phyloP scores from a whole-genome alignment of 2,888 invertebrate species.

The Lycaena phlaeas region DNA sequence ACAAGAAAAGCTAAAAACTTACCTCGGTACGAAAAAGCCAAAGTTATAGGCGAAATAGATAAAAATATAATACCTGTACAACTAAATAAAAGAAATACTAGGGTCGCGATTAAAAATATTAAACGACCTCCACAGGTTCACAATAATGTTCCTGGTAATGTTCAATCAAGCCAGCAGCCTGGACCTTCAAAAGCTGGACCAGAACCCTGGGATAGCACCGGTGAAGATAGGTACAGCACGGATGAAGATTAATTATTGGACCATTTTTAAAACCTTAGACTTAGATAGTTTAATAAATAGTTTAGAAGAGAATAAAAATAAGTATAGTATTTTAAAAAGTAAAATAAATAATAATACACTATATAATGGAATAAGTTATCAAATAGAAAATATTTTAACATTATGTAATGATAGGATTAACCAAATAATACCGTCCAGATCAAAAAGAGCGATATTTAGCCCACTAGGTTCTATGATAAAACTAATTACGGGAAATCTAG shows the following conservation, averaged over 20 bases:
- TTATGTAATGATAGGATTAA: neutral
- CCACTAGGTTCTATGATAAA: conserved; percentile 9
- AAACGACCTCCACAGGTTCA: neutral
- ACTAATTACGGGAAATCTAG: conserved; percentile 6
- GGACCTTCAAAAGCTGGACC: conserved; percentile 17
- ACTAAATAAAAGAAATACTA: conserved; percentile 12
- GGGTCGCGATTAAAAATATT: neutral
- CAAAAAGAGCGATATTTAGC: conserved; percentile 2
- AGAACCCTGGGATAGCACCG: conserved; percentile 17
- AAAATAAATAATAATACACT: neutral
- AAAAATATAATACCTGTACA: conserved; percentile 17
- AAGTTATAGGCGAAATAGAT: conserved; percentile 15
- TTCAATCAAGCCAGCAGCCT: conserved; percentile 13
- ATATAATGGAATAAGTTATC: no score
- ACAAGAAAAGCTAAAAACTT: conserved; percentile 19
- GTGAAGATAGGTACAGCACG: conserved; percentile 16
- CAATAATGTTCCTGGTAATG: neutral
- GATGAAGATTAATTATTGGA: conserved; percentile 11
- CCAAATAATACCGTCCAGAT: neutral
- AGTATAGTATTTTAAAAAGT: neutral
- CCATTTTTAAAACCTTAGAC: conserved; percentile 11
- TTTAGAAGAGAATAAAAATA: conserved; percentile 9
- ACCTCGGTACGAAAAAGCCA: conserved; percentile 21
- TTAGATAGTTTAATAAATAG: conserved; percentile 10
- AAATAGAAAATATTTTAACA: neutral